phyloP scores from a whole-genome alignment of 1,140 invertebrate species.

The Eupristina koningsbergeri region DNA sequence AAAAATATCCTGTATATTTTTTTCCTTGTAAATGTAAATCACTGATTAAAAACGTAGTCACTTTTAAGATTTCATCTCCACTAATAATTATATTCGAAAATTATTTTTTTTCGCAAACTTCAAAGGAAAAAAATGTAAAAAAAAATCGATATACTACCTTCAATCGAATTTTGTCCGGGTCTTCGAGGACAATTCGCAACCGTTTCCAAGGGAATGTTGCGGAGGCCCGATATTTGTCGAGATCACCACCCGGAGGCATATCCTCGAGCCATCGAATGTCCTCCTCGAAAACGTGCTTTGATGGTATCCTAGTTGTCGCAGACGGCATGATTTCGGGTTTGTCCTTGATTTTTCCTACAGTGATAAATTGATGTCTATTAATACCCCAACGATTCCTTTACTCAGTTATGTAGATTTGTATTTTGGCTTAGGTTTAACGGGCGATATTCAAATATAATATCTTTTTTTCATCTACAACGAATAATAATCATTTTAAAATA shows the following conservation, averaged over 20 bases:
- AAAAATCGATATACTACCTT: conserved; percentile 54
- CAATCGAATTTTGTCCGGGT: conserved; percentile 60
- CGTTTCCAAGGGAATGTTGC: conserved; percentile 65
- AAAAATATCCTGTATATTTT: no score
- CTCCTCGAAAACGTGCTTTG: conserved; percentile 52
- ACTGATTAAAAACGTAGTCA: no score
- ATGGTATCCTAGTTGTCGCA: neutral
- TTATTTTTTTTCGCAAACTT: neutral
- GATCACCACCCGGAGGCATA: conserved; percentile 58
- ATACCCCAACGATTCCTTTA: neutral
- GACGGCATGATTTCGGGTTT: neutral
- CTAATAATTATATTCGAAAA: neutral
- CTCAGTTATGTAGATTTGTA: neutral
- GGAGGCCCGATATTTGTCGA: conserved; percentile 59
- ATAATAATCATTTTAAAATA: no score
- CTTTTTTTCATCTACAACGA: no score
- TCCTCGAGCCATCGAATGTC: conserved; percentile 62
- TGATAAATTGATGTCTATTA: neutral
- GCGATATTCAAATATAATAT: no score
- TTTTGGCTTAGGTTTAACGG: no score
- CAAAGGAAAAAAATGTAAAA: no score
- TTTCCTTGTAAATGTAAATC: no score
- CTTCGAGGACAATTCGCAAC: conserved; percentile 61
- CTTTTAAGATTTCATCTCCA: no score
- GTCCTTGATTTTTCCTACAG: neutral